Evolutionary conservation across 2,888 invertebrate species (phyloP), one percentile per base, ranked within the genome.

Genomic region (Ametastegia equiseti): DNA sequence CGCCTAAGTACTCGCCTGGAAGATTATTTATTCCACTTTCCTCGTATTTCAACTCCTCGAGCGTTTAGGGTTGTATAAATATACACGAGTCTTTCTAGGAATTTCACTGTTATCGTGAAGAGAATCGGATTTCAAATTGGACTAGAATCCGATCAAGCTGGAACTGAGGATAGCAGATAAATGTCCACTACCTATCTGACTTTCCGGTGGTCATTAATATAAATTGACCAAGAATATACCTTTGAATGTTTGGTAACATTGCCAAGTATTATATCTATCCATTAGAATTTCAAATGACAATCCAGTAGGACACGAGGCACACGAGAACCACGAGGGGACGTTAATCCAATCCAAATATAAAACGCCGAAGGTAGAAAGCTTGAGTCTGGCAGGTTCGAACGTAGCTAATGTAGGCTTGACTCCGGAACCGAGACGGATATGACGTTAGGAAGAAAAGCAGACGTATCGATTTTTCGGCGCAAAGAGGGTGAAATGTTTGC

Each of bases 391-490:
- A 47, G 27, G 15, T 39, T 39, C 15, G 45, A 47, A 71, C 42
- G 27, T 30, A 71, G 54, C 75, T 54, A 75, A 75, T 36, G 75
- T 19, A 50, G 30, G 54, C 45, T 54, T 54, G 75, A 54, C 75
- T 75, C 19, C 6, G 9, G 67, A 39, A 39, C 39, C 19, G 39
- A 39, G n/a, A n/a, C 67, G 75, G 75, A 75, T 45, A 54, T 75
- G 36, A 75, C 75, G 54, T 75, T 75, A 15, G 75, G 36, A 75
- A 50, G 75, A 33, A 75, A 71, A 54, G 50, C 54, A 54, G 75
- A 30, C 50, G n/a, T 71, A 75, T 75, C 36, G 75, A 54, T 75
- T 75, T 54, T 75, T 36, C 19, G 50, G 27, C 19, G 54, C 23
- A 54, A 54, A 36, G 54, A 19, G 75, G 36, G 36, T 33, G 54